Evolutionary conservation across 2,113 vertebrate species (phyloP).

Genomic region (Typhlomys cinereus): DNA sequence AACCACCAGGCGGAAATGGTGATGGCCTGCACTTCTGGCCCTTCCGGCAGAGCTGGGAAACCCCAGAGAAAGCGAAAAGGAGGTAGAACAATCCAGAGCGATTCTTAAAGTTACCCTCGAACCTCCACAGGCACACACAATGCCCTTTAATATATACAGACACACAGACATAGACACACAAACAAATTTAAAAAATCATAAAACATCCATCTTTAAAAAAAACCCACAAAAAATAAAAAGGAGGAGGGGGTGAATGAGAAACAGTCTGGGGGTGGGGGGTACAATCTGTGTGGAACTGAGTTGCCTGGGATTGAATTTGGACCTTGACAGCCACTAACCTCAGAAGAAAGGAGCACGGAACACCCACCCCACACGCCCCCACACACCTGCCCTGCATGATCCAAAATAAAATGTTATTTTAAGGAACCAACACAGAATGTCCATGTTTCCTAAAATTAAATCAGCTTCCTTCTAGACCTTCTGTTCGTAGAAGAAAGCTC

Average conservation of each 20-base stretch:
- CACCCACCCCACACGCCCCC: background rate
- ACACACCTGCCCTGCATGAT: background rate
- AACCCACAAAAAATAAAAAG: too few species aligned
- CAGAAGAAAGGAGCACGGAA: background rate
- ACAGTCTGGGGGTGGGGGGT: background rate
- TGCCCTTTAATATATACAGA: too few species aligned
- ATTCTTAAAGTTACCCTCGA: too few species aligned
- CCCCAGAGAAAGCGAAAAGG: too few species aligned
- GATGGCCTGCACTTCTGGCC: too few species aligned
- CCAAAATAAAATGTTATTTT: slow-evolving; percentile 57
- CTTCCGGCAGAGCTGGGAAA: too few species aligned
- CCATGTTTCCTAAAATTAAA: slow-evolving; percentile 50
- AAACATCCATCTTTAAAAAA: background rate
- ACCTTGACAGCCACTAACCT: background rate
- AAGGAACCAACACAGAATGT: slow-evolving; percentile 37
- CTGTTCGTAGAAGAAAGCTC: background rate
- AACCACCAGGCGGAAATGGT: too few species aligned
- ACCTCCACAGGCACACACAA: too few species aligned
- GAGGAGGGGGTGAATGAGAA: background rate
- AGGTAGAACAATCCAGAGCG: too few species aligned
- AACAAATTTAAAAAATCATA: too few species aligned
- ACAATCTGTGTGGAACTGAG: background rate
- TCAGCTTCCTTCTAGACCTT: background rate
- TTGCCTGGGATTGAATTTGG: background rate
- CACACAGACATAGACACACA: background rate